These are phyloP conservation scores for Styela clava DNA, from an alignment of 23 tunicate genomes.

Conservation along the genomic window DNA sequence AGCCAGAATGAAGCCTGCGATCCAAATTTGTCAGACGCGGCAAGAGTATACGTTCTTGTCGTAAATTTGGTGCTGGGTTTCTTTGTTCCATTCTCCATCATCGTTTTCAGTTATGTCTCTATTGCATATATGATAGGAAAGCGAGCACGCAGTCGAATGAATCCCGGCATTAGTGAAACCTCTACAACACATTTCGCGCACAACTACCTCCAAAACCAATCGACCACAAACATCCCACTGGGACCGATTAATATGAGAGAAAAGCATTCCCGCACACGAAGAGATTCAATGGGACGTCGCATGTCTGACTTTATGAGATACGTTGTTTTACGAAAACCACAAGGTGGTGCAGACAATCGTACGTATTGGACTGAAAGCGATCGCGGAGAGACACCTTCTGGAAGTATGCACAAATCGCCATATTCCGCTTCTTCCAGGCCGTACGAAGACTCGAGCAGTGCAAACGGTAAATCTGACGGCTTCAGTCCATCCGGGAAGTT, in stretches of 20 bases:
- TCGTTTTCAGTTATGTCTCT: conserved; percentile 55
- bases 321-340: conserved; percentile 27
- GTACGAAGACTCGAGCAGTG: conserved; percentile 17
- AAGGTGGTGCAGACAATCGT: conserved; percentile 26
- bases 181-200: conserved; percentile 27
- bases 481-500: background rate
- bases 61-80: conserved; percentile 75
- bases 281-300: conserved; percentile 41
- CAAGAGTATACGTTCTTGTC: conserved; percentile 51
- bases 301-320: conserved; percentile 82
- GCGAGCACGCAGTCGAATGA: conserved; percentile 53
- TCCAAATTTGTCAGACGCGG: conserved; percentile 33
- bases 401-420: conserved; percentile 8
- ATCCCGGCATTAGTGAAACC: background rate
- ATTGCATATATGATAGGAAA: conserved; percentile 79
- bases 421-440: background rate
- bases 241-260: conserved; percentile 3
- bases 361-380: conserved; percentile 31
- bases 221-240: conserved; percentile 4
- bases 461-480: background rate
- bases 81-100: conserved; percentile 63
- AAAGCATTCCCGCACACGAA: conserved; percentile 10
- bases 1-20: conserved; percentile 46
- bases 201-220: conserved; percentile 9
- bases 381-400: conserved; percentile 17